Evolutionary conservation across 2,888 invertebrate species (phyloP), one percentile per base, ranked within the genome.

Genomic region (Noctua janthe): DNA sequence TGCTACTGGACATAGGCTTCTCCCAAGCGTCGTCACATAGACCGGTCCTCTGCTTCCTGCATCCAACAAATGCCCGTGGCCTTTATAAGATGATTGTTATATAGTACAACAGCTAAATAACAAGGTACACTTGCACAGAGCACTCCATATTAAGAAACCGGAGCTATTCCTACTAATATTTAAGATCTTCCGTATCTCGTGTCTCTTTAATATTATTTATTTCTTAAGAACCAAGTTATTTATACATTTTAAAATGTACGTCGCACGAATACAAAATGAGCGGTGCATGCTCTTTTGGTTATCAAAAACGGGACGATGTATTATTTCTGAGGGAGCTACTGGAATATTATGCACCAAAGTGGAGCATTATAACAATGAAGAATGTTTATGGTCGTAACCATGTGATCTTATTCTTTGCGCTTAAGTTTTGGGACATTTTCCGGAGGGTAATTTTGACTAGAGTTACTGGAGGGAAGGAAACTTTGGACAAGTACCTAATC

Each of bases 151-250:
- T 15, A 71, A 35, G n/a, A 72, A 35, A 54, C 54, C 23, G 6
- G n/a, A 81, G 67, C 54, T 35, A 17, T n/a, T 29, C 47, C 13
- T 54, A 62, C 43, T 35, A 83, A 71, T 71, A 83, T 78, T 76
- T 71, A 51, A 72, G 11, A 20, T 43, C 29, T 49, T 20, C 67
- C 23, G 35, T 71, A 74, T 81, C 73, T 86, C n/a, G 29, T 71
- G 86, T 56, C 81, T 74, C 70, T 56, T 74, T 81, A 82, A 84
- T 71, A 72, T 72, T 85, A 80, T 86, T 86, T 73, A 82, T 82
- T 81, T 81, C 67, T 73, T 59, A 66, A 54, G 56, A 82, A 71
- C 70, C 20, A 15, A 64, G 81, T 70, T 81, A 81, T 81, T 62
- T 83, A 82, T 49, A 71, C 54, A 76, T 56, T 83, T 83, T 73